These are phyloP conservation scores for Molossus alvarezi DNA, from an alignment of 2,797 vertebrate species.

Conservation along the genomic window DNA sequence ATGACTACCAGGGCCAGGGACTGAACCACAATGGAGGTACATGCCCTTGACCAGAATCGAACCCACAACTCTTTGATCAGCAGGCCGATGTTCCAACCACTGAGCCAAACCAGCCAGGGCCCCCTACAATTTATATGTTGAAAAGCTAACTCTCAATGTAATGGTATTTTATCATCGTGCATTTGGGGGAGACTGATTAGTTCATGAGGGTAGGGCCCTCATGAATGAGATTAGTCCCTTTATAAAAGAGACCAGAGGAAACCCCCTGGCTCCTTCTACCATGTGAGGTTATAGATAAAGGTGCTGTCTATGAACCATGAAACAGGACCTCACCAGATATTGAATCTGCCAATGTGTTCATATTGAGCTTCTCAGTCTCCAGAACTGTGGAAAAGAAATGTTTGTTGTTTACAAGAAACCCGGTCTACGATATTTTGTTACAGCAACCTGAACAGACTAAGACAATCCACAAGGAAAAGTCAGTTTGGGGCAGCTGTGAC, in stretches of 20 bases:
- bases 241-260: background rate
- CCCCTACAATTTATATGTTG: background rate
- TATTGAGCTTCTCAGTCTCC: background rate
- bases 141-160: background rate
- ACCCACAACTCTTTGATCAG: too few relatives aligned
- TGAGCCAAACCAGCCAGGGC: too few relatives aligned
- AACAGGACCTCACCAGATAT: too few relatives aligned
- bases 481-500: background rate
- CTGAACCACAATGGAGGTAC: too few relatives aligned
- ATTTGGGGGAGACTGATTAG: background rate
- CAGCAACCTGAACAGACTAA: background rate
- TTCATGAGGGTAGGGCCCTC: background rate
- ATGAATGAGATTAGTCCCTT: background rate
- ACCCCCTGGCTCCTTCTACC: background rate
- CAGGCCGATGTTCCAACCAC: too few relatives aligned
- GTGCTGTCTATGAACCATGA: too few relatives aligned
- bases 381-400: background rate
- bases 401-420: background rate
- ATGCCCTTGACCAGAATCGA: too few relatives aligned
- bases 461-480: background rate
- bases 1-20: too few relatives aligned
- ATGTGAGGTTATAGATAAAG: background rate
- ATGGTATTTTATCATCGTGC: background rate
- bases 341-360: background rate
- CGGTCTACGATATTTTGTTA: background rate